Base-by-base conservation (phyloP, 2,797 vertebrate genomes). In the Microctenopoma steveboyesi region DNA sequence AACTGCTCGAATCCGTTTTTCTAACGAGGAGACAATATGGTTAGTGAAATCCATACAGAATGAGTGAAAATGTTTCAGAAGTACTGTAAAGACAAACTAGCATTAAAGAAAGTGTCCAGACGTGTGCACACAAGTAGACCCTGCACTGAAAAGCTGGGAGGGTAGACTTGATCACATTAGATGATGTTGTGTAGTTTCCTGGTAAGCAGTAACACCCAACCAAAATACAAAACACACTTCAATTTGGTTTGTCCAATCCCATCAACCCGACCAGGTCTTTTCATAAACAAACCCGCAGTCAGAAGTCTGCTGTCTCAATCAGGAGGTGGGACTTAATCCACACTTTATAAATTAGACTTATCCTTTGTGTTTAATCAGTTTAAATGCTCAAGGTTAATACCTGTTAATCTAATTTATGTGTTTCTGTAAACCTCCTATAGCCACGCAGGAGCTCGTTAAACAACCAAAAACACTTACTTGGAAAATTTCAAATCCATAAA, bases 1-100 rank as follows among this genome's bases (percentile, higher is more conserved):
- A 99, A 99, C 89, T 99, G 98, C 79, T 99, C 98, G 54, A 99
- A 99, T 71, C 98, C 98, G 74, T 99, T 99, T 98, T 99, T 99
- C 98, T 99, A 85, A 64, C 39, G 64, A 53, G 88, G 66, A 83
- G 25, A 88, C 5, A 46, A 69, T 1, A 65, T 0, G 28, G 54
- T 80, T 68, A 62, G 68, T 64, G 37, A 57, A 73, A 64, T 50
- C 7, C 33, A 74, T 5, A 50, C 18, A 65, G 46, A 13, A 7
- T 27, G 4, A 37, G 42, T 56, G 45, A 76, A 27, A 22, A 62
- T 66, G 57, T 30, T 65, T 62, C 39, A 70, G 69, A 58, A 52
- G 28, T 69, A 64, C 42, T 35, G 48, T 53, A 48, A 52, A 64
- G 10, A 37, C 62, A 33, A 40, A 11, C 61, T 70, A 35, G 27